Evolutionary conservation across 1,140 invertebrate genomes (phyloP), one percentile per base, ranked within the genome.

Genomic region (Drosophila nebulosa): DNA sequence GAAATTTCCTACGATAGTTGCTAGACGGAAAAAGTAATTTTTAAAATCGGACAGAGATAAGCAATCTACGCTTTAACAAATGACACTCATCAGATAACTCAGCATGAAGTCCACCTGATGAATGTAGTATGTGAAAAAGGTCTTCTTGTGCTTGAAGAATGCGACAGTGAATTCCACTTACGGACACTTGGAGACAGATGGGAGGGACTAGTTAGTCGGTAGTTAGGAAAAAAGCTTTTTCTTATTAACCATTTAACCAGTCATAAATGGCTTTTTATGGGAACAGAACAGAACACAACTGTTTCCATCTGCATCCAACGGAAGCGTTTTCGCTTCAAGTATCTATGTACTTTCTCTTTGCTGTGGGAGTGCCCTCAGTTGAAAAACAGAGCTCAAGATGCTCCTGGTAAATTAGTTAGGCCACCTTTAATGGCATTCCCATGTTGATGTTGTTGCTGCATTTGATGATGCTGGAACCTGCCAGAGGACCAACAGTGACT

Each of bases 351-450:
- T 55, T 55, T 55, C 52, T 30, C 26, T 30, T 16, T 55, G 18
- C 7, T 18, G 39, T 46, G 39, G 39, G 39, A 46, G 39, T 46
- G 39, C 39, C 39, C 9, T 9, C 16, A 21, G 39, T 46, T 46
- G 14, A 10, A 16, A 52, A 52, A 21, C 24, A 14, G 7, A 30
- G 16, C n/a, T 14, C 6, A 30, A 14, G 27, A 27, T 16, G 14
- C 52, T 16, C 14, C 27, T 18, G 27, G 52, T 26, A 12, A 55
- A 32, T 55, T 16, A n/a, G 52, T 55, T 55, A 30, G 26, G n/a
- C 26, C 26, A 55, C 30, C 52, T 30, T 32, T 55, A 55, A 55
- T 55, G 52, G 52, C 14, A 55, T 55, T 55, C 26, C 32, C 52
- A 55, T 55, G 52, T 55, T 55, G 52, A 16, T 55, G 52, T 5